A percentile compares a stretch with the other conserved stretches of the same genome.
These are phyloP conservation scores for Cricetomys ansorgei DNA, from an alignment of 2,113 vertebrate species.

Conservation along the genomic window DNA sequence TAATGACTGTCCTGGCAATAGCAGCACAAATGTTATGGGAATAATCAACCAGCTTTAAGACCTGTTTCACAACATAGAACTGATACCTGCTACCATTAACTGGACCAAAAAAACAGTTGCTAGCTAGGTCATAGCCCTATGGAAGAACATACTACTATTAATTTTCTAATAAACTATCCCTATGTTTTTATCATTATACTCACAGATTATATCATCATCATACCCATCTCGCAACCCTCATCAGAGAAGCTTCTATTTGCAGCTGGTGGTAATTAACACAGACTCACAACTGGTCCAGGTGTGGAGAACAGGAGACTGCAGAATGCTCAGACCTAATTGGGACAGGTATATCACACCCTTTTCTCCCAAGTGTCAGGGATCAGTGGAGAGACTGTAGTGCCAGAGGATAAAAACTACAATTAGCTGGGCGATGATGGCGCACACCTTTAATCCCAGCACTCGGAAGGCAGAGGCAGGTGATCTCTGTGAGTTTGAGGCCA, in stretches of 20 bases:
- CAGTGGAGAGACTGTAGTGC: not conserved
- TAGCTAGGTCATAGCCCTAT: not conserved
- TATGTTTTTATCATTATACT: not conserved
- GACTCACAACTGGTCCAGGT: not conserved
- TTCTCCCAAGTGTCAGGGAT: not conserved
- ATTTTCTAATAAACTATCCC: not conserved
- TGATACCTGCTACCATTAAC: not conserved
- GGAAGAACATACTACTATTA: not conserved
- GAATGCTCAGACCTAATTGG: not conserved
- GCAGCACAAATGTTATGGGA: not conserved
- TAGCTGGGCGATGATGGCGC: no score
- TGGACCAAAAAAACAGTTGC: not conserved
- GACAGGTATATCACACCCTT: not conserved
- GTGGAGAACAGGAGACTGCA: no score
- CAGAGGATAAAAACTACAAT: not conserved
- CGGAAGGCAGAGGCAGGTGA: no score
- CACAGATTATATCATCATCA: no score
- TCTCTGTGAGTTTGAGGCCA: no score
- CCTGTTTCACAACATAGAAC: not conserved
- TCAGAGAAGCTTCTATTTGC: not conserved
- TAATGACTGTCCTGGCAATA: not conserved
- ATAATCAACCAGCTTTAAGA: not conserved
- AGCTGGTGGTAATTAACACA: not conserved
- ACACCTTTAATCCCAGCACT: no score
- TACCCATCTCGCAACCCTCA: no score